Base-by-base conservation (phyloP, 2,888 invertebrate species). In the Aspidiotus rigidus region DNA sequence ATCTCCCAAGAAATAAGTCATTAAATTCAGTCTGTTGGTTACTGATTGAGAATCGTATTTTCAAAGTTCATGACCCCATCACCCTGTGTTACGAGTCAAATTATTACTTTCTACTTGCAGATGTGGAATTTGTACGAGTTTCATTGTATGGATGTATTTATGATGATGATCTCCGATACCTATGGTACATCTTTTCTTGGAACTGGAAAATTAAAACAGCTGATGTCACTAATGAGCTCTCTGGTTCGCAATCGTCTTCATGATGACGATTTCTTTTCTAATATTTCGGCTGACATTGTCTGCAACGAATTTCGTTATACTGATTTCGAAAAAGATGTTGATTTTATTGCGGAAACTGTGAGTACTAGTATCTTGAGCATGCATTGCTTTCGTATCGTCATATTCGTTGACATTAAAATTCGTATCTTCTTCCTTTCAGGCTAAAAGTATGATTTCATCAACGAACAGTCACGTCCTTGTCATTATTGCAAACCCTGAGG, bases 161-260 rank as follows among this genome's bases (percentile, higher is more conserved):
- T 72, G 59, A 72, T 72, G 72, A 72, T 72, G 72, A 69, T 72
- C 62, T 72, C 72, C 7, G 70, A 71, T 6, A 69, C 72, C 0
- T 70, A 72, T 57, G 72, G 72, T 11, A 70, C 72, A 44, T 71
- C 72, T 55, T 57, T 72, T 57, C 69, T 72, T 16, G 72, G 72
- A 49, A 72, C 72, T 17, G 70, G 71, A 39, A 72, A 72, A 64
- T 70, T 72, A 28, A 64, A 72, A 59, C 72, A 72, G 42, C 69
- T 72, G 39, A 72, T 72, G 55, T 70, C 71, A 17, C 62, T 71
- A n/a, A 72, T 71, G 62, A 66, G 70, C 54, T 72, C 72, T 1
- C 67, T 64, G 69, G 71, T 72, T 62, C 56, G 70, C 44, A 72
- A 72, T 72, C 72, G 70, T 28, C 71, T 71, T 6, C 69, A 69